These are phyloP conservation scores for Temnothorax ravouxi DNA, from an alignment of 2,888 invertebrate species.

Conservation along the genomic window DNA sequence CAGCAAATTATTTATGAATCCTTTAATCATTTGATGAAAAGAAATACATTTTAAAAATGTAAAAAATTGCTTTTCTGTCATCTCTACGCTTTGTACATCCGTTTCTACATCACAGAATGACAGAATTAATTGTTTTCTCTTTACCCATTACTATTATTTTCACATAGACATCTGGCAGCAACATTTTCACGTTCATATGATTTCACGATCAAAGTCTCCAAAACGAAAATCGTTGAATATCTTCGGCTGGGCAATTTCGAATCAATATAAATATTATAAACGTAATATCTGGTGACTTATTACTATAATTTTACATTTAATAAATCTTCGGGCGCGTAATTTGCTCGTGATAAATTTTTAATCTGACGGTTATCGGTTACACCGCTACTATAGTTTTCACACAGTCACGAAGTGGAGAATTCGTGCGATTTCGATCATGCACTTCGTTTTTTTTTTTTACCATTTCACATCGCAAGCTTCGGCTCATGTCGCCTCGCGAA, in stretches of 20 bases:
- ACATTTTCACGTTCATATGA: neutral
- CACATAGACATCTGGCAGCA: neutral
- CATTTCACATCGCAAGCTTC: constrained; percentile 12
- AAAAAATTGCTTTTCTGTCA: neutral
- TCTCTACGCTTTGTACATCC: neutral
- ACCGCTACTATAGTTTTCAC: constrained; percentile 64
- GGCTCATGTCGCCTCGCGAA: constrained; percentile 48
- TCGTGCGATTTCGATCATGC: constrained; percentile 39
- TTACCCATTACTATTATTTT: neutral
- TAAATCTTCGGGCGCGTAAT: constrained; percentile 72
- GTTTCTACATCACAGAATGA: neutral
- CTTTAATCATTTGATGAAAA: neutral
- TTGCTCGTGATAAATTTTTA: constrained; percentile 78
- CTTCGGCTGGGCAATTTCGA: neutral
- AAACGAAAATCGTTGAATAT: neutral
- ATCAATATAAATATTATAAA: constrained; percentile 50
- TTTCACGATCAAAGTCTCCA: neutral
- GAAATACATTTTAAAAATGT: neutral
- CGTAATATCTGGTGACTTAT: constrained; percentile 63
- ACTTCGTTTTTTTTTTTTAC: constrained; percentile 11
- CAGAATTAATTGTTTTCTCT: neutral
- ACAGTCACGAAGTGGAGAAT: constrained; percentile 26
- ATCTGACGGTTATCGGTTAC: constrained; percentile 73
- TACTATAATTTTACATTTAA: constrained; percentile 78
- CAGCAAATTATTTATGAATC: neutral